A percentile compares a stretch with the other conserved stretches of the same genome.
Conservation (phyloP, 2,888 invertebrate genomes). For the Pseudococcus viburni region DNA sequence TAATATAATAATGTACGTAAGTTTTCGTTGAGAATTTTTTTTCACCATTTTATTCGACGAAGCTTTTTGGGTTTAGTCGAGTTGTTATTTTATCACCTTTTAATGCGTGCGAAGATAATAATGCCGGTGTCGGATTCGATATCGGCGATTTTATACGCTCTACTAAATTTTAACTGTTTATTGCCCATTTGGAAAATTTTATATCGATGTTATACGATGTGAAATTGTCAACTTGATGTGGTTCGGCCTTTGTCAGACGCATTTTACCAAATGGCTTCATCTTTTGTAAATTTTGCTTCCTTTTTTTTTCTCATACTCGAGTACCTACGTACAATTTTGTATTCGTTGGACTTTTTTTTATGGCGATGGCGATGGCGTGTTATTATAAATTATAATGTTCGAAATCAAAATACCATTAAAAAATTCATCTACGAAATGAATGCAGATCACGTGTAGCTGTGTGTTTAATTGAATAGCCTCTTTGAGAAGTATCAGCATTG, state of each 20-base stretch:
- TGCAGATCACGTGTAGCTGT: not conserved
- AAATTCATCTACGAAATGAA: not conserved
- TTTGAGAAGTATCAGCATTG: not conserved
- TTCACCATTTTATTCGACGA: not conserved
- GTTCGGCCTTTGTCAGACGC: not conserved
- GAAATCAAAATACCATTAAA: not conserved
- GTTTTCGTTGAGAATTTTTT: not conserved
- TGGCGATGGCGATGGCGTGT: not conserved
- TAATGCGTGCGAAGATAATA: not conserved
- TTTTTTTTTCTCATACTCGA: not conserved
- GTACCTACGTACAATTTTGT: not conserved
- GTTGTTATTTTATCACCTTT: conserved; percentile 45
- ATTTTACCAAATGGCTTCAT: conserved; percentile 4
- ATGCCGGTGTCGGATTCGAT: not conserved
- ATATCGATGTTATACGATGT: not conserved
- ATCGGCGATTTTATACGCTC: conserved; percentile 40
- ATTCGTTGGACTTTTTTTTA: not conserved
- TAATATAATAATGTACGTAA: not conserved
- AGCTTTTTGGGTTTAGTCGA: not conserved
- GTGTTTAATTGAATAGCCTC: not conserved
- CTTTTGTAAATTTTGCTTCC: conserved; percentile 3
- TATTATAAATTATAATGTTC: not conserved
- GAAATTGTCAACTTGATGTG: conserved; percentile 49
- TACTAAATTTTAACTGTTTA: conserved; percentile 37
- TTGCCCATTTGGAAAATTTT: conserved; percentile 27